These are phyloP conservation scores for Pantherophis guttatus DNA, from an alignment of 2,113 vertebrate species.

Conservation along the genomic window DNA sequence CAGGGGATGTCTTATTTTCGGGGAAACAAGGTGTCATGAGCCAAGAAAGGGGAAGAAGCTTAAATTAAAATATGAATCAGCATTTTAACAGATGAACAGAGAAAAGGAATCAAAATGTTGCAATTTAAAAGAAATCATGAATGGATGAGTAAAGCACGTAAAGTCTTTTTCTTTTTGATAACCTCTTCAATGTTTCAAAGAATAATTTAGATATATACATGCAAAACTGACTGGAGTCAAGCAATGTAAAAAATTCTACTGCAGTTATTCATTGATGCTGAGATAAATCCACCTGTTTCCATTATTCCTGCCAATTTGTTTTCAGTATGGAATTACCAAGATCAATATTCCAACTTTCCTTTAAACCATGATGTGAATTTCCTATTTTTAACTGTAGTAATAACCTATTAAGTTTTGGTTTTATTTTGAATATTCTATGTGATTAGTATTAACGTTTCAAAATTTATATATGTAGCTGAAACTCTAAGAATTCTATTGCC, in stretches of 20 bases:
- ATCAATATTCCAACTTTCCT: neutral
- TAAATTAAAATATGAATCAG: constrained; percentile 83
- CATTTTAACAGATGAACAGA: constrained; percentile 76
- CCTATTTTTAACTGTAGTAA: neutral
- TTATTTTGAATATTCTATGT: neutral
- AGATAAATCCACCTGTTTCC: neutral
- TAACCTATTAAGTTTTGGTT: neutral
- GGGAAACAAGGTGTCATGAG: constrained; percentile 8
- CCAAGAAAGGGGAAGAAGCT: constrained; percentile 68
- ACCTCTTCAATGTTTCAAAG: neutral
- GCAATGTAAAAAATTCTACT: neutral
- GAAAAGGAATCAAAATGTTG: constrained; percentile 81
- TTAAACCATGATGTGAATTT: neutral
- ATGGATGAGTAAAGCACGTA: constrained; percentile 74
- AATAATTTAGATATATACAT: neutral
- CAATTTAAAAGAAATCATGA: constrained; percentile 72
- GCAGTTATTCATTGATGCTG: neutral
- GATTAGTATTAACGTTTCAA: neutral
- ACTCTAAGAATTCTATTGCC: neutral
- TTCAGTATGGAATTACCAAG: neutral
- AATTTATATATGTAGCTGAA: neutral
- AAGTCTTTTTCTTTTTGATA: constrained; percentile 34
- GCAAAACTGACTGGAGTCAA: neutral
- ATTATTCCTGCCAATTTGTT: neutral
- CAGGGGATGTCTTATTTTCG: too few relatives aligned